A percentile compares a stretch with the other conserved stretches of the same genome.
These are phyloP conservation scores for Aphelocoma coerulescens DNA, from an alignment of 2,113 vertebrate species.

Conservation along the genomic window DNA sequence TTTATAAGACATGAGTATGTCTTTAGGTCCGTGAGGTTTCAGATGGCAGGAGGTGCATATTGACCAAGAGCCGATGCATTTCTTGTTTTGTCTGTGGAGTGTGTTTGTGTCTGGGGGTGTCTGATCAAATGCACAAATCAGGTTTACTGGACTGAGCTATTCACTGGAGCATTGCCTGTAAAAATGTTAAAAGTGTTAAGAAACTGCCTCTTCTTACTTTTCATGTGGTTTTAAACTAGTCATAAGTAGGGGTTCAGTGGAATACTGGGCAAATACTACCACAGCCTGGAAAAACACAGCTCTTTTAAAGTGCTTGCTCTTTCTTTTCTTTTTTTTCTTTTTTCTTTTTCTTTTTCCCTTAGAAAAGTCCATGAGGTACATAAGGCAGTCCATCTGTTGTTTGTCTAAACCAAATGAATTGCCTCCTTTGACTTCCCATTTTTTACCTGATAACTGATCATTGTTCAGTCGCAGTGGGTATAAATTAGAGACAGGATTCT, in stretches of 20 bases:
- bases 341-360: too few relatives aligned
- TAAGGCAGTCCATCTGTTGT: not conserved
- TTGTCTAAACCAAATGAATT: not conserved
- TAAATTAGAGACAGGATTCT: not conserved
- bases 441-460: not conserved
- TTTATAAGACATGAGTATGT: not conserved
- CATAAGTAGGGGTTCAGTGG: not conserved
- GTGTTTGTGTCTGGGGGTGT: not conserved
- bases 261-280: not conserved
- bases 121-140: not conserved
- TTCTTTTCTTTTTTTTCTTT: not conserved
- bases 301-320: not conserved
- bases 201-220: not conserved
- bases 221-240: not conserved
- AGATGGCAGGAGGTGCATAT: not conserved
- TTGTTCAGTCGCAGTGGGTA: not conserved
- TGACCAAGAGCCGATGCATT: rapidly evolving
- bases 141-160: not conserved
- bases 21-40: not conserved
- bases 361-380: not conserved
- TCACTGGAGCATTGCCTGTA: not conserved
- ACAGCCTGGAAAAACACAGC: not conserved
- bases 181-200: not conserved
- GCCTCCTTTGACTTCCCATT: not conserved
- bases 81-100: not conserved